Conservation (phyloP, 2,888 invertebrate species). For the Griposia aprilina region DNA sequence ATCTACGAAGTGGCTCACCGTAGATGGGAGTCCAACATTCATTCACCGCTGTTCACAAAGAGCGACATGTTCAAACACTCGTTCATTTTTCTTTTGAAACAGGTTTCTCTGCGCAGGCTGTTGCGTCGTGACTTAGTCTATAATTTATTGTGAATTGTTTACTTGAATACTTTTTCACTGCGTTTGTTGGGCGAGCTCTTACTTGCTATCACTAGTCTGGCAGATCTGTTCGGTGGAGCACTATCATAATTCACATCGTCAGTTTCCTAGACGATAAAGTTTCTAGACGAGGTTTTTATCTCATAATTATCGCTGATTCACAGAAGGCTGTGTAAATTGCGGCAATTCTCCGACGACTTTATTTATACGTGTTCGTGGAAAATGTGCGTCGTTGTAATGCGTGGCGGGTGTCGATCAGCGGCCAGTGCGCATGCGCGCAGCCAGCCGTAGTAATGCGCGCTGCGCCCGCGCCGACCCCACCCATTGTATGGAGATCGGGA, state of each 20-base stretch:
- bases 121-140: constrained; percentile 46
- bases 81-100: constrained; percentile 57
- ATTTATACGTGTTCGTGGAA: constrained; percentile 67
- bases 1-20: constrained; percentile 46
- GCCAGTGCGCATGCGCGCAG: constrained; percentile 60
- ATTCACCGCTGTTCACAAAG: constrained; percentile 62
- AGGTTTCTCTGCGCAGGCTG: constrained; percentile 52
- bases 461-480: constrained; percentile 69
- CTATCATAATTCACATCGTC: constrained; percentile 58
- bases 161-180: constrained; percentile 39
- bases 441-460: constrained; percentile 68
- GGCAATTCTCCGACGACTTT: constrained; percentile 64
- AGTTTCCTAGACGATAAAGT: constrained; percentile 57
- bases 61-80: constrained; percentile 49
- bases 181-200: constrained; percentile 12
- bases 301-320: constrained; percentile 66
- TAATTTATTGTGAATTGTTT: constrained; percentile 51
- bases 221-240: constrained; percentile 33
- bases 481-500: constrained; percentile 82
- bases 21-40: constrained; percentile 51
- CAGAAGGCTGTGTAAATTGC: constrained; percentile 66
- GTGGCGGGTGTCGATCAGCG: constrained; percentile 65
- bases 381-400: constrained; percentile 67
- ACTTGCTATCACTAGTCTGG: constrained; percentile 18
- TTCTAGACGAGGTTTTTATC: constrained; percentile 59